Base-by-base conservation (phyloP, 30 jellyfish, hydroid and myxozoan genomes). In the Aurelia aurita complex sp. Pacific region DNA sequence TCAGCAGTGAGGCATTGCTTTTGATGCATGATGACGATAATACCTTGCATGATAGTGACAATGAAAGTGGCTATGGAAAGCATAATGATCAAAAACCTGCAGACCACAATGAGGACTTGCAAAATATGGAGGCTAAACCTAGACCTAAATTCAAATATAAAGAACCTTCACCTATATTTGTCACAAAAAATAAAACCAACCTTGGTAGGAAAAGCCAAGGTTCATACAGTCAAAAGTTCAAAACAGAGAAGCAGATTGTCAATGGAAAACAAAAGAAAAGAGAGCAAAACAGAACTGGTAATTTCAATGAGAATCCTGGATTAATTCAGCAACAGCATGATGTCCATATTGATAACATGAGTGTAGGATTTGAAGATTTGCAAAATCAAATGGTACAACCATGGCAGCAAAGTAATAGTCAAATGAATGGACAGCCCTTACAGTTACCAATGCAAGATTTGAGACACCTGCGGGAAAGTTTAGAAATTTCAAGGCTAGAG, bases 91-190 rank as follows among this genome's bases (percentile, higher is more conserved):
- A 34, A 17, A 17, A 32, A 71, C 59, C 33, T 7, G 9, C 70
- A 50, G 63, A 23, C 4, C 72, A 52, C 15, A 74, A 17, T 15
- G 57, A 14, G 57, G 8, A 14, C 57, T 46, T 9, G 1, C 57
- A 8, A 46, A 9, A 46, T 46, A 46, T 46, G 57, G 76, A 55
- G 1, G 38, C 61, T 54, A 15, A 61, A 14, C 81, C 73, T 15
- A 71, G 63, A n/a, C 82, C 93, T 15, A 77, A 76, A 34, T 84
- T 84, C 42, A 84, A 46, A 42, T 84, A 84, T 29, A 84, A 52
- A 64, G 93, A 84, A 46, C 78, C 87, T 34, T 40, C 32, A 0
- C 93, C 93, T 50, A 51, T 35, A 29, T 84, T 84, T 53, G 36
- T 84, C 19, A 70, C 75, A 38, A 73, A 70, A 63, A 84, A 84